Evolutionary conservation across 2,888 invertebrate species (phyloP).

Genomic region (Mesorhabditis spiculigera): DNA sequence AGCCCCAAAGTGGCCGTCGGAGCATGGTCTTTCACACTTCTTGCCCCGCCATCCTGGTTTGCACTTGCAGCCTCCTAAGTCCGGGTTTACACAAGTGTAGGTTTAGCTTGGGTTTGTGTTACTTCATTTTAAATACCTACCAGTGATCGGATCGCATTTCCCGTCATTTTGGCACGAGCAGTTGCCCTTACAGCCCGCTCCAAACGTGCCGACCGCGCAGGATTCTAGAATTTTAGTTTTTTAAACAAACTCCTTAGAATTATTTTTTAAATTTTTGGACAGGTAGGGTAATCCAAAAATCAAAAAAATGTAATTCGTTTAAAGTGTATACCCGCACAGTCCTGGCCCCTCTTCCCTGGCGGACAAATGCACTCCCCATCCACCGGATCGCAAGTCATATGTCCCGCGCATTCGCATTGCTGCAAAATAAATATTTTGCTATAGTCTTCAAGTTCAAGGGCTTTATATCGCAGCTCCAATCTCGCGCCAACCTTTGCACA

Average conservation of each 20-base stretch:
- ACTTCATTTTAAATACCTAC: slow-evolving; percentile 58
- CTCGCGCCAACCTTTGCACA: background rate
- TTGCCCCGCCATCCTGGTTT: slow-evolving; percentile 60
- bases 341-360: slow-evolving; percentile 43
- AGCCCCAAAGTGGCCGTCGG: slow-evolving; percentile 75
- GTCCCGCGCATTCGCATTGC: slow-evolving; percentile 37
- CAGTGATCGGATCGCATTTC: slow-evolving; percentile 79
- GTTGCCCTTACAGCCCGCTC: slow-evolving; percentile 49
- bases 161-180: slow-evolving; percentile 71
- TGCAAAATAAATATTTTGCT: slow-evolving; percentile 7
- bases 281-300: background rate
- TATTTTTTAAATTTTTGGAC: background rate
- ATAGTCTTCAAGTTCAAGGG: too few relatives aligned
- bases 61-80: slow-evolving; percentile 70
- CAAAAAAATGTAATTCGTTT: background rate
- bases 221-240: slow-evolving; percentile 20
- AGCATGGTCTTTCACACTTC: slow-evolving; percentile 69
- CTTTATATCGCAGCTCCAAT: too few relatives aligned
- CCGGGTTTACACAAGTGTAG: slow-evolving; percentile 44
- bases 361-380: slow-evolving; percentile 52
- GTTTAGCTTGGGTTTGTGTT: slow-evolving; percentile 65
- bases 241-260: slow-evolving; percentile 15
- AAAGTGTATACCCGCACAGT: slow-evolving; percentile 16
- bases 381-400: slow-evolving; percentile 47
- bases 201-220: slow-evolving; percentile 39